phyloP scores from a whole-genome alignment of 2,113 vertebrate genomes.

The Pterophyllum scalare region DNA sequence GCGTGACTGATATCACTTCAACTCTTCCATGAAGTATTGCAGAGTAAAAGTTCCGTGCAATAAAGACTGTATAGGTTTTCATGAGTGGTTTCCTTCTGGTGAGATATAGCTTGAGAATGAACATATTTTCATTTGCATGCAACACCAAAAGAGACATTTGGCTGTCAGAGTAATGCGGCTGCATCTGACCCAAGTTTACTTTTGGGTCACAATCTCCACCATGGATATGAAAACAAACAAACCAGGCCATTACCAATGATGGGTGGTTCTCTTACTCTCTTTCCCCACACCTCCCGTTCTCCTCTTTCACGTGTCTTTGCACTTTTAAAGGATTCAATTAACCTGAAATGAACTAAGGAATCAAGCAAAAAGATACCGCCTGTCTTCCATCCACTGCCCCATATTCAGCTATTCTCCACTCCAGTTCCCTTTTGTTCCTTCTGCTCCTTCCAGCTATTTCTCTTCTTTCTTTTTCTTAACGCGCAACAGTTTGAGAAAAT shows the following conservation, averaged over 20 bases:
- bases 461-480: conserved; percentile 25
- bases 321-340: conserved; percentile 74
- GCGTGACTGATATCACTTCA: conserved; percentile 35
- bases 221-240: conserved; percentile 73
- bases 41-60: conserved; percentile 35
- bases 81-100: conserved; percentile 7
- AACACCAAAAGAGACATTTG: conserved; percentile 24
- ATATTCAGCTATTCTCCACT: conserved; percentile 48
- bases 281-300: conserved; percentile 31
- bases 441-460: conserved; percentile 15
- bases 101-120: not conserved
- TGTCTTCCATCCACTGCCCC: conserved; percentile 39
- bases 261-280: conserved; percentile 36
- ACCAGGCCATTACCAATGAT: conserved; percentile 61
- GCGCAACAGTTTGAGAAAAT: conserved; percentile 21
- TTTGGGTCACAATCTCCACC: conserved; percentile 64
- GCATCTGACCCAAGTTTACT: conserved; percentile 54
- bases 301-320: conserved; percentile 64
- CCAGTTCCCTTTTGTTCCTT: conserved; percentile 24
- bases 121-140: conserved; percentile 38
- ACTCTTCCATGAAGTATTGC: conserved; percentile 24
- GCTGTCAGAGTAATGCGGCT: conserved; percentile 46
- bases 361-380: conserved; percentile 46
- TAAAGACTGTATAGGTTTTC: conserved; percentile 21
- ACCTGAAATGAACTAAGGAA: conserved; percentile 65